phyloP scores from a whole-genome alignment of 2,888 invertebrate species.

The Girardia tigrina region DNA sequence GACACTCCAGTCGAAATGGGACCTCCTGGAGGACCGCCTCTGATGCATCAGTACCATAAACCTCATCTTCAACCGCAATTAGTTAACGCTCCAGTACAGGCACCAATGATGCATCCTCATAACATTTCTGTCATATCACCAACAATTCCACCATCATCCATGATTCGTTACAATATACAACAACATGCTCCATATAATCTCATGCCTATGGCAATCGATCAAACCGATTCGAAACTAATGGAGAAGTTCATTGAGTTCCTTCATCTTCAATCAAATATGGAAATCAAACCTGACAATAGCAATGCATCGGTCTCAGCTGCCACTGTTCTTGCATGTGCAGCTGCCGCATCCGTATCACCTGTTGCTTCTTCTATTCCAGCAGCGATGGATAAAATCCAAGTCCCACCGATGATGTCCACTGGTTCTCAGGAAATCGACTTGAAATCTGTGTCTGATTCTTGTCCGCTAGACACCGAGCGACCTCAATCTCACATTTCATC shows the following conservation, averaged over 20 bases:
- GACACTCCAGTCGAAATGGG: constrained; percentile 12
- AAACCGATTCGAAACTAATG: constrained; percentile 28
- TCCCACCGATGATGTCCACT: background rate
- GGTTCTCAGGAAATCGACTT: background rate
- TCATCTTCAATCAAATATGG: background rate
- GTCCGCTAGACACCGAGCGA: background rate
- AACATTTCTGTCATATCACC: constrained; percentile 1
- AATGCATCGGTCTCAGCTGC: too few relatives aligned
- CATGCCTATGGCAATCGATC: background rate
- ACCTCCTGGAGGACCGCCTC: background rate
- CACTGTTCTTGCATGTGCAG: too few relatives aligned
- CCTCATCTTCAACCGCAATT: constrained; percentile 13
- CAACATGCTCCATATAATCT: background rate
- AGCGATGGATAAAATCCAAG: background rate
- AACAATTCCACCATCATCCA: background rate
- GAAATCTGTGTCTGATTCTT: background rate
- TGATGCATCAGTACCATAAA: constrained; percentile 7
- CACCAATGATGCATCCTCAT: background rate
- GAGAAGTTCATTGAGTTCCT: constrained; percentile 27
- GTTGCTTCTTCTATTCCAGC: too few relatives aligned
- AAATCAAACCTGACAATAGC: background rate
- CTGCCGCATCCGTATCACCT: too few relatives aligned
- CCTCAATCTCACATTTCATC: background rate
- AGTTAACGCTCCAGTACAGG: too few relatives aligned
- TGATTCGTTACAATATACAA: background rate